These are phyloP conservation scores for Listronotus bonariensis DNA, from an alignment of 1,140 invertebrate genomes.

Conservation along the genomic window DNA sequence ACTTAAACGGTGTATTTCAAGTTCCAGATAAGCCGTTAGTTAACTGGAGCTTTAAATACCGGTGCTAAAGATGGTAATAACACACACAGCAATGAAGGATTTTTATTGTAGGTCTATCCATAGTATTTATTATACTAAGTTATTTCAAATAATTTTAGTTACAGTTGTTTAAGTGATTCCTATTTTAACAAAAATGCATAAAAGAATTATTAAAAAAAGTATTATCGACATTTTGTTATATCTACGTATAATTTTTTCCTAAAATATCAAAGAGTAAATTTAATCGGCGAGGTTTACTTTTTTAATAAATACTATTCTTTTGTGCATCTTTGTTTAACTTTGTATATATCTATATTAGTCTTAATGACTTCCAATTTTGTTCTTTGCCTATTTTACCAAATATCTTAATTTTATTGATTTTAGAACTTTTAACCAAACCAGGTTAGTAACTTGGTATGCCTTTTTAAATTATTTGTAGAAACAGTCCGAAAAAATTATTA, in stretches of 20 bases:
- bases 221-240: no score
- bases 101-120: conserved; percentile 42
- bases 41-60: background rate
- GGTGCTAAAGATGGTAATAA: conserved; percentile 42
- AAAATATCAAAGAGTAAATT: no score
- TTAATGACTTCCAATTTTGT: conserved; percentile 37
- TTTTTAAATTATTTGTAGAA: background rate
- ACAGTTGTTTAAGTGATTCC: conserved; percentile 46
- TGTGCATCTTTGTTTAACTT: conserved; percentile 15
- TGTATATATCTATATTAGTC: conserved; percentile 37
- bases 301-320: conserved; percentile 12
- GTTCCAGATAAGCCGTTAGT: no score
- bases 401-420: conserved; percentile 19
- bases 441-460: conserved; percentile 10
- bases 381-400: conserved; percentile 32
- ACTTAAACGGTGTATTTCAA: background rate
- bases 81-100: conserved; percentile 42
- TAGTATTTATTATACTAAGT: conserved; percentile 46
- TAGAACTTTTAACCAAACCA: conserved; percentile 20
- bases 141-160: conserved; percentile 41
- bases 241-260: no score
- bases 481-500: no score
- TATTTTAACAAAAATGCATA: conserved; percentile 35
- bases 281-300: background rate
- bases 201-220: no score